Evolutionary conservation across 2,888 invertebrate species (phyloP).

Genomic region (Drosophila monieri): DNA sequence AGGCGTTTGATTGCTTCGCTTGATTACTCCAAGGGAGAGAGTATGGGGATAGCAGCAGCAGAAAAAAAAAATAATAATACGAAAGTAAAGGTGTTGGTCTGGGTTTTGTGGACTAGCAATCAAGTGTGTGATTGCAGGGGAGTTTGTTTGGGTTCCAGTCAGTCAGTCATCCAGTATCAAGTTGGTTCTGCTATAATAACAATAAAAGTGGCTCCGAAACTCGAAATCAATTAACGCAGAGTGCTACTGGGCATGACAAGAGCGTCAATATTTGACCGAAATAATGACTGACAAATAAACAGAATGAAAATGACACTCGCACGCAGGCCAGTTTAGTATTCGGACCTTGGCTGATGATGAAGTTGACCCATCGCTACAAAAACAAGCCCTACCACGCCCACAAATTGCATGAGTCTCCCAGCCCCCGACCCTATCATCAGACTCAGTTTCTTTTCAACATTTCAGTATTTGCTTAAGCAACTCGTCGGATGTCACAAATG

Average conservation of each 20-base stretch:
- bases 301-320: slow-evolving; percentile 42
- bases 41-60: neutral
- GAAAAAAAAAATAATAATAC: neutral
- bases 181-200: slow-evolving; percentile 67
- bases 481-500: slow-evolving; percentile 48
- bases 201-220: slow-evolving; percentile 74
- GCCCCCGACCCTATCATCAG: neutral
- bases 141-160: slow-evolving; percentile 23
- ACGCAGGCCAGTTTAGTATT: slow-evolving; percentile 18
- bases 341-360: slow-evolving; percentile 11
- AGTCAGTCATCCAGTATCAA: neutral
- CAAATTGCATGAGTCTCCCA: slow-evolving; percentile 40
- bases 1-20: slow-evolving; percentile 14
- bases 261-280: slow-evolving; percentile 78
- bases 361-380: slow-evolving; percentile 21
- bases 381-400: slow-evolving; percentile 45
- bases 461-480: slow-evolving; percentile 48
- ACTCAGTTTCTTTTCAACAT: neutral
- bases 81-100: slow-evolving; percentile 3
- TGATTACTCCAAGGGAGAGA: slow-evolving; percentile 6
- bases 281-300: slow-evolving; percentile 77
- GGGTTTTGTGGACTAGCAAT: slow-evolving; percentile 4
- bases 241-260: slow-evolving; percentile 81
- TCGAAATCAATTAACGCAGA: slow-evolving; percentile 80
- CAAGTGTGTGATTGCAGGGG: slow-evolving; percentile 27